Conservation (phyloP, 1,140 invertebrate genomes). For the Macrosteles quadrilineatus region DNA sequence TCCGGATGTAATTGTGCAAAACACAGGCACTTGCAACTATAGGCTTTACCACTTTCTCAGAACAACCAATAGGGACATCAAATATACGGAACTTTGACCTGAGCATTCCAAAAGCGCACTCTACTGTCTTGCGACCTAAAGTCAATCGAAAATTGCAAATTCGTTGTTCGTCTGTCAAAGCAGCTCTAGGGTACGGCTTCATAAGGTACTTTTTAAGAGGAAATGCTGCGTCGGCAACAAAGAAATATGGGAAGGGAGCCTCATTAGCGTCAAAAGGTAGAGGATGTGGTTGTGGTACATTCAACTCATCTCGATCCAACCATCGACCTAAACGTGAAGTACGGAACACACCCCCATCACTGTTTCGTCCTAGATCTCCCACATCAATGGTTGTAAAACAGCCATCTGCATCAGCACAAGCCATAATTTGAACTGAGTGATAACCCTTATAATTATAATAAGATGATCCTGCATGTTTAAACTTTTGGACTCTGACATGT, state of each 20-base stretch:
- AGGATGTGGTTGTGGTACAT: slow-evolving; percentile 25
- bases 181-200: slow-evolving; percentile 36
- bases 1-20: slow-evolving; percentile 26
- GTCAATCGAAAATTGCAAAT: slow-evolving; percentile 35
- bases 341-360: slow-evolving; percentile 39
- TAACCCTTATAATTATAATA: slow-evolving; percentile 50
- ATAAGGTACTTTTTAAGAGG: slow-evolving; percentile 35
- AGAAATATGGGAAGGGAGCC: slow-evolving; percentile 35
- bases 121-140: slow-evolving; percentile 29
- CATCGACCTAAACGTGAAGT: slow-evolving; percentile 33
- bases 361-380: slow-evolving; percentile 41
- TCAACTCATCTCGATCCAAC: slow-evolving; percentile 22
- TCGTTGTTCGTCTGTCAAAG: slow-evolving; percentile 30
- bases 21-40: slow-evolving; percentile 23
- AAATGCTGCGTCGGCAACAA: slow-evolving; percentile 42
- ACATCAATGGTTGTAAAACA: slow-evolving; percentile 46
- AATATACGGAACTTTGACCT: slow-evolving; percentile 18
- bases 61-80: slow-evolving; percentile 18
- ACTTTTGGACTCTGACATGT: slow-evolving; percentile 43
- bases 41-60: slow-evolving; percentile 15
- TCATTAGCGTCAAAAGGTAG: slow-evolving; percentile 27
- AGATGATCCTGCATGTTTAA: slow-evolving; percentile 36
- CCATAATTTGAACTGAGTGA: slow-evolving; percentile 47
- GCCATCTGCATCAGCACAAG: slow-evolving; percentile 45
- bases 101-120: slow-evolving; percentile 34